A percentile compares a stretch with the other conserved stretches of the same genome.
Conservation (phyloP, 2,797 vertebrate genomes). For the Cossypha niveicapilla region DNA sequence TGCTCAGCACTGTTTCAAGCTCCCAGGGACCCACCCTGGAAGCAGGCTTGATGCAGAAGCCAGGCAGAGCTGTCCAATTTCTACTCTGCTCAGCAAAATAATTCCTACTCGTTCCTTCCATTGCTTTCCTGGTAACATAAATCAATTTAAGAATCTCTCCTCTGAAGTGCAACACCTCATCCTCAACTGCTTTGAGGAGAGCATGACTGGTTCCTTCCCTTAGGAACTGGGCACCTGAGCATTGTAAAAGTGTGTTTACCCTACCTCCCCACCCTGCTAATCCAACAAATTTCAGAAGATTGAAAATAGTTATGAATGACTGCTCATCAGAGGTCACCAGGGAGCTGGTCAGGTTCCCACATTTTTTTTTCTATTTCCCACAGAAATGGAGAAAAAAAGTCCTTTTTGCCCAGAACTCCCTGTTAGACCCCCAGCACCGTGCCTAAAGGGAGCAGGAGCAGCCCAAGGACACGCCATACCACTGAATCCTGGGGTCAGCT, state of each 20-base stretch:
- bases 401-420: neutral
- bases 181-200: neutral
- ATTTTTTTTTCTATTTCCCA: neutral
- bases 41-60: neutral
- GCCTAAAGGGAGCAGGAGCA: neutral
- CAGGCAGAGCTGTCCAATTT: neutral
- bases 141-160: neutral
- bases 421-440: neutral
- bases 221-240: neutral
- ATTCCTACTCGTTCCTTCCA: neutral
- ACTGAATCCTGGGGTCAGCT: slow-evolving; percentile 95
- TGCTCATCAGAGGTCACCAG: neutral
- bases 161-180: neutral
- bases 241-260: neutral
- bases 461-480: slow-evolving; percentile 71
- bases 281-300: neutral
- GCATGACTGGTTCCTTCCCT: neutral
- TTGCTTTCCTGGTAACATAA: neutral
- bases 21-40: slow-evolving; percentile 14
- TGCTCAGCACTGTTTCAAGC: slow-evolving; percentile 15
- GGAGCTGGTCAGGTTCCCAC: neutral
- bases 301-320: neutral
- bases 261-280: neutral
- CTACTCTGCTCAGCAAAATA: neutral
- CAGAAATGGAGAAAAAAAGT: neutral